Evolutionary conservation across 2,797 vertebrate genomes (phyloP).

Genomic region (Cheracebus regulus): DNA sequence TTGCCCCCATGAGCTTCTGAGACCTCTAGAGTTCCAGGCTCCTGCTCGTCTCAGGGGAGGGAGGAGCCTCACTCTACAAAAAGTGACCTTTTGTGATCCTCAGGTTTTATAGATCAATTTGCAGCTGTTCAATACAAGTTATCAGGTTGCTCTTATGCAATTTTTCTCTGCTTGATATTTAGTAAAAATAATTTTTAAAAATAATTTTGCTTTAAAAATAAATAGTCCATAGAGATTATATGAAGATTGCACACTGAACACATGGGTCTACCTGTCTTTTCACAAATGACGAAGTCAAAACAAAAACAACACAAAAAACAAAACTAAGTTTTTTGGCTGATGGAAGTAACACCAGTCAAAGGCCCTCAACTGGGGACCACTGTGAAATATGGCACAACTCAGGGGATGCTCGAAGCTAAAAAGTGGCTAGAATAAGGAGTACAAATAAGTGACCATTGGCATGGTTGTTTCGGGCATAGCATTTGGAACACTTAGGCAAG

Average conservation of each 20-base stretch:
- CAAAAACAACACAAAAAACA: neutral
- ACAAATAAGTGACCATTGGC: neutral
- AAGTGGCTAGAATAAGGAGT: neutral
- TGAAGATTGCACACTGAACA: neutral
- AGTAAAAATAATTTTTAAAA: neutral
- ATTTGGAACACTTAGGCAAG: neutral
- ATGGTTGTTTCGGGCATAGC: neutral
- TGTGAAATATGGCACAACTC: neutral
- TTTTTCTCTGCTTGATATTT: neutral
- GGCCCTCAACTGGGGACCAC: neutral
- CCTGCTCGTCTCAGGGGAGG: neutral
- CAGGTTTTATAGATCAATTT: neutral
- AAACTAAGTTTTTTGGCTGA: neutral
- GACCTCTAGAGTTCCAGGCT: neutral
- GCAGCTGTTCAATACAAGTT: neutral
- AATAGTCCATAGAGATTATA: neutral
- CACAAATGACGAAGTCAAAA: neutral
- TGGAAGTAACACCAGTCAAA: neutral
- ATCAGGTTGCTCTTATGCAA: neutral
- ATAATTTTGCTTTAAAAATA: neutral
- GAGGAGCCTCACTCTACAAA: neutral
- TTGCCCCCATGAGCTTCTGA: accelerated
- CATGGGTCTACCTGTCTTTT: neutral
- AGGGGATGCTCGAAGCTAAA: neutral
- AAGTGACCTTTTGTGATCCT: neutral